phyloP scores from a whole-genome alignment of 1,140 invertebrate species.

The Rhyacophila brunnea region DNA sequence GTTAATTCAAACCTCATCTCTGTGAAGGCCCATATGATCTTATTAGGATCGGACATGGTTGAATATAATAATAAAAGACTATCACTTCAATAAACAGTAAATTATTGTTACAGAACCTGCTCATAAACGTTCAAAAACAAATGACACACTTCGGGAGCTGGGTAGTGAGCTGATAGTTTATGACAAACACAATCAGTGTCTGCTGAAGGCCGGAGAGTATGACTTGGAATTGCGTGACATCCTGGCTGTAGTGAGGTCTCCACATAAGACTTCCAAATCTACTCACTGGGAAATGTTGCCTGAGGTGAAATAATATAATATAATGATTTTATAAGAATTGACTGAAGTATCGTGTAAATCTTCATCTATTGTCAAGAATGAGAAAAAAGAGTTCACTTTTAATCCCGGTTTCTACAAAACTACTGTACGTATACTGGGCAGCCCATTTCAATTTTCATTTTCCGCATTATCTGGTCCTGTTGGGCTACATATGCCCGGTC shows the following conservation, averaged over 20 bases:
- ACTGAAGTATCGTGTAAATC: neutral
- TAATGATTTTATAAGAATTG: neutral
- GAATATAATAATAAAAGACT: too few species aligned
- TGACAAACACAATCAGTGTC: slow-evolving; percentile 84
- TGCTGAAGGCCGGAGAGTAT: slow-evolving; percentile 86
- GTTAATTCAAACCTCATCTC: too few species aligned
- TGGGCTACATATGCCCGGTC: too few species aligned
- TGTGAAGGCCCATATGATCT: too few species aligned
- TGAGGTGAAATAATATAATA: slow-evolving; percentile 54
- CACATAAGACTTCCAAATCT: slow-evolving; percentile 49
- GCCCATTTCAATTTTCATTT: too few species aligned
- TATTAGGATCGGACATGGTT: too few species aligned
- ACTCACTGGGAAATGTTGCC: slow-evolving; percentile 77
- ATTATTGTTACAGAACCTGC: slow-evolving; percentile 50
- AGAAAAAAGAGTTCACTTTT: too few species aligned
- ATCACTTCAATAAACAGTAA: too few species aligned
- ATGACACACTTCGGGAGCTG: slow-evolving; percentile 52
- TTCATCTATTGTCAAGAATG: too few species aligned
- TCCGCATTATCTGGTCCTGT: too few species aligned
- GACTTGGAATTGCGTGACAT: slow-evolving; percentile 80
- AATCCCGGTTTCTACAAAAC: too few species aligned
- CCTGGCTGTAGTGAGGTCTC: slow-evolving; percentile 47
- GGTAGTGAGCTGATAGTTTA: slow-evolving; percentile 86
- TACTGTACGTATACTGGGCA: too few species aligned
- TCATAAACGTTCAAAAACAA: slow-evolving; percentile 60